Conservation (phyloP, 2,888 invertebrate genomes). For the Halocaridina rubra region DNA sequence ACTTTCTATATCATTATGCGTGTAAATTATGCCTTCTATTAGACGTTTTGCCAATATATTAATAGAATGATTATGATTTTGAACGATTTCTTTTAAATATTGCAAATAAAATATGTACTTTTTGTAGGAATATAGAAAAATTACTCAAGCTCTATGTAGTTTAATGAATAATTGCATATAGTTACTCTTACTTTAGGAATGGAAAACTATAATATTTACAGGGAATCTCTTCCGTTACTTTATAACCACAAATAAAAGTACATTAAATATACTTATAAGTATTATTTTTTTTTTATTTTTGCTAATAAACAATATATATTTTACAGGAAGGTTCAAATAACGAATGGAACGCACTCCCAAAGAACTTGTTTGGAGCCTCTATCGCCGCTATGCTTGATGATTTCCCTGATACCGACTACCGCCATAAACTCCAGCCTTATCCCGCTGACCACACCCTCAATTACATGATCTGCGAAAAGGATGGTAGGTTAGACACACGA, state of each 20-base stretch:
- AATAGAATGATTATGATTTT: not conserved
- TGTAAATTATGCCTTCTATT: too few species aligned
- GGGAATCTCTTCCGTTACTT: not conserved
- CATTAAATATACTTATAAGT: not conserved
- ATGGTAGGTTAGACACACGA: constrained; percentile 38
- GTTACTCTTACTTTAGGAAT: not conserved
- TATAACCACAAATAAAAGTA: not conserved
- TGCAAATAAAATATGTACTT: too few species aligned
- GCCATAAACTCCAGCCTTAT: constrained; percentile 64
- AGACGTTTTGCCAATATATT: too few species aligned
- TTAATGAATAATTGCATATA: not conserved
- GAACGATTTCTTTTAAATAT: not conserved
- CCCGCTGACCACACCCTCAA: constrained; percentile 62
- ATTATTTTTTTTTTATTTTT: not conserved
- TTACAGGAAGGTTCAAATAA: constrained; percentile 47
- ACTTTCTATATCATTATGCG: too few species aligned
- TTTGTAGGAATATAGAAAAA: too few species aligned
- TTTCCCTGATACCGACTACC: constrained; percentile 60
- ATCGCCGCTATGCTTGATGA: constrained; percentile 63
- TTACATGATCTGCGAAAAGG: constrained; percentile 63
- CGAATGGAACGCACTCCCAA: constrained; percentile 64
- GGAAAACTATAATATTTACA: not conserved
- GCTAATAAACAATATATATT: too few species aligned
- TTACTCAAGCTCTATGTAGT: not conserved
- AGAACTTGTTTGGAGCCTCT: constrained; percentile 61